Base-by-base conservation (phyloP, 2,797 vertebrate species). In the Epinephelus coioides region DNA sequence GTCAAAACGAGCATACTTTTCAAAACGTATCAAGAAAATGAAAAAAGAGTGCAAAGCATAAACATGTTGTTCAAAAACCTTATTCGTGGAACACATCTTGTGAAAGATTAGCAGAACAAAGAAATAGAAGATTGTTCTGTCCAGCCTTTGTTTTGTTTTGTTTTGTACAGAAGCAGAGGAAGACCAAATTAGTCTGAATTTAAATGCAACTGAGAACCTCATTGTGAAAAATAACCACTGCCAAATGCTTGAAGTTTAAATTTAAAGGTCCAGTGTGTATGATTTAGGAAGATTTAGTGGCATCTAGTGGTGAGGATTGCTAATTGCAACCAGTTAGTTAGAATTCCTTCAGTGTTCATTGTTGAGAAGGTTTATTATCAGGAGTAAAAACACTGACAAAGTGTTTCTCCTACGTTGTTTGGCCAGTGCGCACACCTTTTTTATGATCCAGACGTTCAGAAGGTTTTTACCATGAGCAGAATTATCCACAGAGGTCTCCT, bases 21-120 rank as follows among this genome's bases (percentile, higher is more conserved):
- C 6, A 54, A 79, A 78, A 69, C 15, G 40, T 79, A 53, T 71
- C 46, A 76, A 72, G 46, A 27, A 71, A 85, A 72, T 1, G 3
- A 79, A 72, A 73, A 79, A 79, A 54, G 46, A 81, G 23, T 69
- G 63, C 38, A 70, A 79, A 91, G 73, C 89, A 87, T 85, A 78
- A 80, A 76, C 14, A 13, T 40, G 9, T 55, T 21, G 15, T 77
- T 86, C 40, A 53, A 78, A 78, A 85, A 66, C 27, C 38, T 59
- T 55, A 6, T 76, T 15, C 49, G 79, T 77, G 73, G 53, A 92
- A 93, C 81, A 91, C 88, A 92, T 75, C 82, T 78, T 86, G 84
- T 87, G 81, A 92, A 94, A 91, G 87, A 79, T 46, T 19, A 50
- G n/a, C 59, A 40, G 78, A 69, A 79, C 27, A 59, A 55, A 54